Conservation (phyloP, 2,888 invertebrate species). For the Lysandra bellargus region DNA sequence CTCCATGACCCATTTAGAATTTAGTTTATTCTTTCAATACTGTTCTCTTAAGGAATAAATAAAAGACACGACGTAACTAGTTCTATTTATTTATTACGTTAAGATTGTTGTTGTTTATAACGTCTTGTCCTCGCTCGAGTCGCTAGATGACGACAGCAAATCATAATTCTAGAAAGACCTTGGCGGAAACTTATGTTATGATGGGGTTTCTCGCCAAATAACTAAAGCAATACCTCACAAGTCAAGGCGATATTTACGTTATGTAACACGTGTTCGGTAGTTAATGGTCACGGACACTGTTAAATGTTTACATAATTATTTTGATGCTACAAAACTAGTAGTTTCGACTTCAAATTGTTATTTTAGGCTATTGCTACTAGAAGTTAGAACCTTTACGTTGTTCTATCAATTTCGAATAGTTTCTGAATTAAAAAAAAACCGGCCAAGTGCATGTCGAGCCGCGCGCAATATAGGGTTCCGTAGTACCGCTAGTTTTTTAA, state of each 20-base stretch:
- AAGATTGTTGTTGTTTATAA: not conserved
- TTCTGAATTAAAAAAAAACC: not conserved
- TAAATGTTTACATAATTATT: not conserved
- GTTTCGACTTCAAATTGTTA: not conserved
- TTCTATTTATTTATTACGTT: not conserved
- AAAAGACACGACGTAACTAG: not conserved
- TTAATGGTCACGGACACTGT: not conserved
- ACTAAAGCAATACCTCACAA: not conserved
- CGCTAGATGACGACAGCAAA: conserved; percentile 11
- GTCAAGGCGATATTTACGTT: conserved; percentile 15
- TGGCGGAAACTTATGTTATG: conserved; percentile 6
- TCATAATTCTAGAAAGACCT: conserved; percentile 11
- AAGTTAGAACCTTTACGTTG: not conserved
- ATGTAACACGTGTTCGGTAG: conserved; percentile 4
- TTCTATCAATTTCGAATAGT: not conserved
- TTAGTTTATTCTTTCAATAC: not conserved
- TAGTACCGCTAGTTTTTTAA: no score
- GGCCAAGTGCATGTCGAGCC: no score
- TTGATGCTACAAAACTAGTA: not conserved
- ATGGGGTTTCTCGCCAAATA: conserved; percentile 24
- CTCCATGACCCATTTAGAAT: not conserved
- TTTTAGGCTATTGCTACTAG: not conserved
- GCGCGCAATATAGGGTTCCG: no score
- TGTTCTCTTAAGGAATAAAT: not conserved
- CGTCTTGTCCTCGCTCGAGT: conserved; percentile 17